phyloP scores from a whole-genome alignment of 2,113 vertebrate species.

The Cettia cetti region DNA sequence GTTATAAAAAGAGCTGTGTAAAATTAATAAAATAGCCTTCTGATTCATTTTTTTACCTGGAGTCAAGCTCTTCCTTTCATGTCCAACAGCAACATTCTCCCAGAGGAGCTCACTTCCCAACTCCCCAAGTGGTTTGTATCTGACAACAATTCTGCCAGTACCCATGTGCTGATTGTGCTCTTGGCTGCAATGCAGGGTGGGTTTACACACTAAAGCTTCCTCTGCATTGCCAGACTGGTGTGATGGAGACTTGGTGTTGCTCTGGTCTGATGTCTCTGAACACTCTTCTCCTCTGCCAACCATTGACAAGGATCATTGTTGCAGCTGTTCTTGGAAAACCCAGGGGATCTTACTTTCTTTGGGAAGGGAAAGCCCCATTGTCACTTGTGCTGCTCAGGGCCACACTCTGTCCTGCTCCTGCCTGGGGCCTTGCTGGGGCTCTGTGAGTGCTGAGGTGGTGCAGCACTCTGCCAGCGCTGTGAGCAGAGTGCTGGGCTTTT shows the following conservation, averaged over 20 bases:
- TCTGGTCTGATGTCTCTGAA: not conserved
- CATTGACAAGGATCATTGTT: not conserved
- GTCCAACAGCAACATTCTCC: too few relatives aligned
- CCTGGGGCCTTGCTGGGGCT: not conserved
- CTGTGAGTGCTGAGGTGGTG: not conserved
- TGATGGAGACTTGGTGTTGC: fast-evolving
- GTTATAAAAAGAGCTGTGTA: too few relatives aligned
- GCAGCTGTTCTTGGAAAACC: not conserved
- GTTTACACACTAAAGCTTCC: not conserved
- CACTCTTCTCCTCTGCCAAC: not conserved
- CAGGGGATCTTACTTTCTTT: not conserved
- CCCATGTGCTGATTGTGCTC: not conserved
- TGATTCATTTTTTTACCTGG: too few relatives aligned
- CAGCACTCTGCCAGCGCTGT: not conserved
- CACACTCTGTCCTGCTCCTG: not conserved
- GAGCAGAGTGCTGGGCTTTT: fast-evolving
- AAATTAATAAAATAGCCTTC: too few relatives aligned
- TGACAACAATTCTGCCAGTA: not conserved
- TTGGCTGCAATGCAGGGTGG: not conserved
- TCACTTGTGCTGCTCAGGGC: not conserved
- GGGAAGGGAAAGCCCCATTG: not conserved
- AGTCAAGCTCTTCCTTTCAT: too few relatives aligned
- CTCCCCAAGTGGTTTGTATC: not conserved
- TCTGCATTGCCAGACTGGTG: not conserved
- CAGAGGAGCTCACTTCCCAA: not conserved